Conservation (phyloP, 2,888 invertebrate genomes). For the Melieria crassipennis region DNA sequence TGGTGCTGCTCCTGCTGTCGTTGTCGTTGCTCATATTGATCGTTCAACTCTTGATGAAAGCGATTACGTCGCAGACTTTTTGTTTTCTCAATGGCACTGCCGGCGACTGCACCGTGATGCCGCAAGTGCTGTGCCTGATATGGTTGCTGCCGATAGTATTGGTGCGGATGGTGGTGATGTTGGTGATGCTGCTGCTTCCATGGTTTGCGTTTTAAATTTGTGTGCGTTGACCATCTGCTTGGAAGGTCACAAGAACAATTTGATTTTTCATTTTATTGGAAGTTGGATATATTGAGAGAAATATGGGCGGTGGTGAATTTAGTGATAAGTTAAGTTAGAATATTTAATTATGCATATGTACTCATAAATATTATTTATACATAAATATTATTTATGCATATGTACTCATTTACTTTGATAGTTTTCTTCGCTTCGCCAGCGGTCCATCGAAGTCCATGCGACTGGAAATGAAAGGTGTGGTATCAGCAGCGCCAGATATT, state of each 20-base stretch:
- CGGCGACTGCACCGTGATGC: slow-evolving; percentile 28
- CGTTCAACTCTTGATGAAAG: slow-evolving; percentile 41
- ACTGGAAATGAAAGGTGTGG: slow-evolving; percentile 42
- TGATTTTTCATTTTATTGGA: background rate
- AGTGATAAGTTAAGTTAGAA: too few species aligned
- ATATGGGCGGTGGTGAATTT: too few species aligned
- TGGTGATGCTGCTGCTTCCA: slow-evolving; percentile 54
- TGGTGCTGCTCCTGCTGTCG: slow-evolving; percentile 19
- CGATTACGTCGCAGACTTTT: slow-evolving; percentile 45
- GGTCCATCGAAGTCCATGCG: slow-evolving; percentile 59
- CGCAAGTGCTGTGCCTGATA: slow-evolving; percentile 37
- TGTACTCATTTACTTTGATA: slow-evolving; percentile 55
- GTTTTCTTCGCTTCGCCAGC: slow-evolving; percentile 60
- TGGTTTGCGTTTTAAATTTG: slow-evolving; percentile 53
- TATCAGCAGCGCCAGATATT: slow-evolving; percentile 26
- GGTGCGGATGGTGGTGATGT: slow-evolving; percentile 36
- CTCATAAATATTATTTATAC: too few species aligned
- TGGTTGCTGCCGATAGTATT: slow-evolving; percentile 33
- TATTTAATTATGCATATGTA: background rate
- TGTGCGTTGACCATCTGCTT: slow-evolving; percentile 50
- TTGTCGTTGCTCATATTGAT: slow-evolving; percentile 27
- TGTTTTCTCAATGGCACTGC: slow-evolving; percentile 20
- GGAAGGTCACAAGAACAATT: background rate
- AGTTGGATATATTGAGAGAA: too few species aligned
- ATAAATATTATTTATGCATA: background rate